Evolutionary conservation across 2,888 invertebrate genomes (phyloP).

Genomic region (Gasteruption jaculator): DNA sequence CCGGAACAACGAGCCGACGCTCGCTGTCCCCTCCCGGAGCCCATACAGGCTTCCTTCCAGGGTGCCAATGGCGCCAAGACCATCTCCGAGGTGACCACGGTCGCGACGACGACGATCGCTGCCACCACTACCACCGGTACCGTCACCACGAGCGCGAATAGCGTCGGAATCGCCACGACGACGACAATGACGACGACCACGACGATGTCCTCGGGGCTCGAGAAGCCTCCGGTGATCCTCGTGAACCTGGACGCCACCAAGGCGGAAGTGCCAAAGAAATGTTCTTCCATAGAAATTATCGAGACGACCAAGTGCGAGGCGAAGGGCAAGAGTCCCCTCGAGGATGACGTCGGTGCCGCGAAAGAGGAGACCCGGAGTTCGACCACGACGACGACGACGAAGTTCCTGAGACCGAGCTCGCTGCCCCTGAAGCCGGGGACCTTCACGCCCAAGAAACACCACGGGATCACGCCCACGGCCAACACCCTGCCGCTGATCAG

Average conservation of each 20-base stretch:
- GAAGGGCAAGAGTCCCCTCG: constrained; percentile 24
- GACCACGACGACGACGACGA: constrained; percentile 60
- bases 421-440: constrained; percentile 81
- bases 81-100: too few relatives aligned
- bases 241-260: constrained; percentile 32
- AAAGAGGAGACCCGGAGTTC: constrained; percentile 50
- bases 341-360: constrained; percentile 18
- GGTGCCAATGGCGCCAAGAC: too few relatives aligned
- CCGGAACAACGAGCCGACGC: too few relatives aligned
- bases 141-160: too few relatives aligned
- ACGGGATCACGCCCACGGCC: constrained; percentile 76
- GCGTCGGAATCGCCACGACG: neutral
- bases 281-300: constrained; percentile 26
- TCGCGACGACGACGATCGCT: too few relatives aligned
- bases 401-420: constrained; percentile 77
- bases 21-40: too few relatives aligned
- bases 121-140: too few relatives aligned
- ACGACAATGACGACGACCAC: neutral
- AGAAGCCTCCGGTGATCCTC: constrained; percentile 21
- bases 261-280: constrained; percentile 31
- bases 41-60: too few relatives aligned
- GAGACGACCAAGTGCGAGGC: constrained; percentile 28
- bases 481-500: constrained; percentile 81
- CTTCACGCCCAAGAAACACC: constrained; percentile 75
- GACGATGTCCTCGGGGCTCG: constrained; percentile 4